A percentile compares a stretch with the other conserved stretches of the same genome.
Evolutionary conservation across 2,113 vertebrate genomes (phyloP).

Genomic region (Coregonus clupeaformis): DNA sequence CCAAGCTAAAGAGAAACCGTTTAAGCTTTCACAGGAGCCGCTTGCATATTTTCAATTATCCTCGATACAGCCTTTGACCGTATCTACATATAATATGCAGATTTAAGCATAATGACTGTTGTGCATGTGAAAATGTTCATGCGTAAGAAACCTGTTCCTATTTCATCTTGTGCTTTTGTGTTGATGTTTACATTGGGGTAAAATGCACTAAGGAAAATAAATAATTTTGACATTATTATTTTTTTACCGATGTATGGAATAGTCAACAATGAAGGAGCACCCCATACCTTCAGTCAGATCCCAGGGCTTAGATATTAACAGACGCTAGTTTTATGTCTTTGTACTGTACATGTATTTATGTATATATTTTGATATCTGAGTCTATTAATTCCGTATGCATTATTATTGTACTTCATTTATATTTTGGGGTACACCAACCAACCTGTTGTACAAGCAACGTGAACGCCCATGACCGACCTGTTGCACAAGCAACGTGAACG

Average conservation of each 20-base stretch:
- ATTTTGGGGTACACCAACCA: not conserved
- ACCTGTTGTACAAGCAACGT: not conserved
- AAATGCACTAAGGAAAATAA: constrained; percentile 54
- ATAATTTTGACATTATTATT: constrained; percentile 37
- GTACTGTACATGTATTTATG: constrained; percentile 59
- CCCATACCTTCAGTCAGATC: constrained; percentile 40
- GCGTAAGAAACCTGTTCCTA: constrained; percentile 21
- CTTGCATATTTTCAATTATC: not conserved
- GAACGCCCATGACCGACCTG: not conserved
- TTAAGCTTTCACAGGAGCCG: not conserved
- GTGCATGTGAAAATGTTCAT: constrained; percentile 20
- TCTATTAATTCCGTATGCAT: constrained; percentile 28
- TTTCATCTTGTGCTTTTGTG: constrained; percentile 36
- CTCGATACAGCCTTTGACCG: constrained; percentile 9
- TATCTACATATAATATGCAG: constrained; percentile 9
- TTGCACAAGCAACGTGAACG: not conserved
- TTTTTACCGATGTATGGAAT: not conserved
- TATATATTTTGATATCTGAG: constrained; percentile 61
- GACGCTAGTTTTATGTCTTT: constrained; percentile 44
- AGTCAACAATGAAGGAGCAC: constrained; percentile 16
- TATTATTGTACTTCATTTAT: not conserved
- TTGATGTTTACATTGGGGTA: constrained; percentile 66
- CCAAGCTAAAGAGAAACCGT: not conserved
- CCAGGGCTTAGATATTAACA: constrained; percentile 57
- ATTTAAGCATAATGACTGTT: not conserved